Evolutionary conservation across 2,113 vertebrate genomes (phyloP).

Genomic region (Pedetes capensis): DNA sequence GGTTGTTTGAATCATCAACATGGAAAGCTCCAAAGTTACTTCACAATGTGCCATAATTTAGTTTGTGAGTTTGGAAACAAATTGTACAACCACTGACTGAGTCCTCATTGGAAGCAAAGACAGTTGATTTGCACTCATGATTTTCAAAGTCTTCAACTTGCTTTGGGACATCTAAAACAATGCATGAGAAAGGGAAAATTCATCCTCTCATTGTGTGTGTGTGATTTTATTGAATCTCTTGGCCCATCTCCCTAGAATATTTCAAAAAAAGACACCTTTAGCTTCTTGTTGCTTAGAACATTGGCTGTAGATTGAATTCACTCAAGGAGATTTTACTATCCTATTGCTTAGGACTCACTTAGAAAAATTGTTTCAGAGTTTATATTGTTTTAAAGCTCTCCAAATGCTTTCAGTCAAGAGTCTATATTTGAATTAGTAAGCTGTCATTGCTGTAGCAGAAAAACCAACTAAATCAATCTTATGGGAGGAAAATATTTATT

Average conservation of each 20-base stretch:
- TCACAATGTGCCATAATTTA: neutral
- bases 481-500: too few relatives aligned
- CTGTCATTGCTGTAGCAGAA: too few relatives aligned
- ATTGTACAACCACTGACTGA: neutral
- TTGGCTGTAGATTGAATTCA: neutral
- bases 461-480: too few relatives aligned
- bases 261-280: neutral
- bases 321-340: neutral
- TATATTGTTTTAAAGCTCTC: neutral
- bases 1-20: conserved; percentile 28
- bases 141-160: neutral
- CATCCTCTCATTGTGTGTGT: neutral
- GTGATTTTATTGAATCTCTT: neutral
- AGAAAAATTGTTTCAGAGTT: neutral
- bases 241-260: neutral
- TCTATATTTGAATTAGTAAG: too few relatives aligned
- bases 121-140: neutral
- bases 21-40: neutral
- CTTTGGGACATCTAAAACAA: neutral
- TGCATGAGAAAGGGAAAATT: neutral
- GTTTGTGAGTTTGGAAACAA: neutral
- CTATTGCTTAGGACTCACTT: neutral
- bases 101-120: neutral
- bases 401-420: neutral
- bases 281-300: neutral